A percentile compares a stretch with the other conserved stretches of the same genome.
Evolutionary conservation across 2,113 vertebrate genomes (phyloP).

Genomic region (Shinisaurus crocodilurus): DNA sequence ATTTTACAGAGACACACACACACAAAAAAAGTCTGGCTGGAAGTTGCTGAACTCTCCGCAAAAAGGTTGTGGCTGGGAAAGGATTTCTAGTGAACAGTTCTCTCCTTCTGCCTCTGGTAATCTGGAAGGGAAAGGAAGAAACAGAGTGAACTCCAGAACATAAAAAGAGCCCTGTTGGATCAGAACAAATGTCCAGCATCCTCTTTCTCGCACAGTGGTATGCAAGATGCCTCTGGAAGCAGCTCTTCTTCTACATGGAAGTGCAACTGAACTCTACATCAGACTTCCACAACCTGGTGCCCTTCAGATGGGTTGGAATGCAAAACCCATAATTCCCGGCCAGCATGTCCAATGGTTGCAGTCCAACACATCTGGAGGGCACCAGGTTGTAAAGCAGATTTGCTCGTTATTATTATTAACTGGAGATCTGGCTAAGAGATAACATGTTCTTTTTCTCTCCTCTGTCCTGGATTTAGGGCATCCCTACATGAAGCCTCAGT

Average conservation of each 20-base stretch:
- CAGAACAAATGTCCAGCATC: background rate
- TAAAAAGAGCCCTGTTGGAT: background rate
- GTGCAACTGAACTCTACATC: background rate
- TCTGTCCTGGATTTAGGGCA: background rate
- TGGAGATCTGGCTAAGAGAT: background rate
- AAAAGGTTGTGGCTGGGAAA: background rate
- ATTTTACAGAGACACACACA: background rate
- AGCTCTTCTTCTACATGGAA: too few species aligned
- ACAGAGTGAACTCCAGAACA: background rate
- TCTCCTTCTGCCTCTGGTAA: conserved; percentile 96
- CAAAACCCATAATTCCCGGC: too few species aligned
- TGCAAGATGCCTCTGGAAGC: background rate
- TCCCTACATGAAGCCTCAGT: background rate
- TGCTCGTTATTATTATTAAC: background rate
- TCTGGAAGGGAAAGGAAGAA: conserved; percentile 75
- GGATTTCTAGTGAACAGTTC: conserved; percentile 90
- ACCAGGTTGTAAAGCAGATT: too few species aligned
- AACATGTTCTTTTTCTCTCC: background rate
- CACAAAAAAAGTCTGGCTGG: background rate
- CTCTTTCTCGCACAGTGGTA: background rate
- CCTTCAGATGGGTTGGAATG: too few species aligned
- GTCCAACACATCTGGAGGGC: too few species aligned
- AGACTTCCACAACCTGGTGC: too few species aligned
- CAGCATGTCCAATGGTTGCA: too few species aligned
- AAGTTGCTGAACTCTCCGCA: background rate